Evolutionary conservation across 2,113 vertebrate genomes (phyloP), one percentile per base, ranked within the genome.

Genomic region (Spermophilus dauricus): DNA sequence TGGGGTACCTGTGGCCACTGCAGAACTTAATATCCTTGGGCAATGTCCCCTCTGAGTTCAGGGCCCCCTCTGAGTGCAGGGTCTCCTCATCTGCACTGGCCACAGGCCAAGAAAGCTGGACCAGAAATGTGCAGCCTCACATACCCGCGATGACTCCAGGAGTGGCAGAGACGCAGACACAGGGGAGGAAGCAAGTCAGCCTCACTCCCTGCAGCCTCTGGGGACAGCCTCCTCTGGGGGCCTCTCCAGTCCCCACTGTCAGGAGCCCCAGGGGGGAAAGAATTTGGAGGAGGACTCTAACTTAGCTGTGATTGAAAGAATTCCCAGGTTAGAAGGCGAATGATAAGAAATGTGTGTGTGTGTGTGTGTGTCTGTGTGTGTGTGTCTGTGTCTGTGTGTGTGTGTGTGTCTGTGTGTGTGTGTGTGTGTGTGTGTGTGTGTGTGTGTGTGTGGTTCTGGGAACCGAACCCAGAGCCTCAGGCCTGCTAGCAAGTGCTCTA

Each of bases 231-330:
- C 56, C 42, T 10, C 75, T 18, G 39, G 28, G 48, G n/a, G 34
- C 20, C 9, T 22, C 63, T 75, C 2, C 24, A 16, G 32, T 67
- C 88, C 34, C 2, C 3, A 9, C 75, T 5, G 2, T 48, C 7
- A 0, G 0, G 16, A 58, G 22, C 45, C 28, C 34, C 4, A 14
- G 39, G 16, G 5, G 4, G 4, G 22, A 70, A n/a, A 61, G 61
- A 37, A 51, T 16, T 9, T 32, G 58, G 39, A 42, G 8, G 8
- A 11, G 7, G 45, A 22, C 48, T 39, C 69, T 3, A 0, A 24
- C 58, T 72, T 42, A 20, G n/a, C 51, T 37, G 24, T n/a, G 18
- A 42, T 61, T n/a, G 61, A 14, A 77, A 87, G 84, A 61, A 53
- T 32, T 65, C 30, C 42, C 80, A 37, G 75, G 39, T 56, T 39